Evolutionary conservation across 2,113 vertebrate genomes (phyloP).

Genomic region (Poecile atricapillus): DNA sequence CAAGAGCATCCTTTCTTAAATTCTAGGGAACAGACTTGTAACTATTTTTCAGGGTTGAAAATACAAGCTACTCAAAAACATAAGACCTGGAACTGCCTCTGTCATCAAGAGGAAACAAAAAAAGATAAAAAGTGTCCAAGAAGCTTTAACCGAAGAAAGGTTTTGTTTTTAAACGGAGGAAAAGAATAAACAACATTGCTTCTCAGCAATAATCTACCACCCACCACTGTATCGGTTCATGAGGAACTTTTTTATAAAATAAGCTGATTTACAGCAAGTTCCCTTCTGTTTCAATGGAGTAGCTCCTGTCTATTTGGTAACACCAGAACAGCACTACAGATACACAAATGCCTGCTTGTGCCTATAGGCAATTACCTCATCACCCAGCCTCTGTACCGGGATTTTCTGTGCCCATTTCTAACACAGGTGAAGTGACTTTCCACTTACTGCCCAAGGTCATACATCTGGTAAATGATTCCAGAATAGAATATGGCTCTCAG

Average conservation of each 20-base stretch:
- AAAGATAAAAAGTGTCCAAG: neutral
- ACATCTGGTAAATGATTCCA: neutral
- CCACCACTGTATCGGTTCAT: neutral
- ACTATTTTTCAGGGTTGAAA: neutral
- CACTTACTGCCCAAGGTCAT: neutral
- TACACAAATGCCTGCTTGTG: neutral
- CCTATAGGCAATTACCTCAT: neutral
- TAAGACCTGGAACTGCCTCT: neutral
- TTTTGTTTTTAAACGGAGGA: neutral
- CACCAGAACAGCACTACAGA: neutral
- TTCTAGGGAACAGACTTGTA: neutral
- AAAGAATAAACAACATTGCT: neutral
- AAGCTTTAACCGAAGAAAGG: neutral
- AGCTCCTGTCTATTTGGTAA: neutral
- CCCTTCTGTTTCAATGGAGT: neutral
- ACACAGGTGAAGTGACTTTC: neutral
- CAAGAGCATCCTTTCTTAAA: neutral
- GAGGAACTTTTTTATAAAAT: neutral
- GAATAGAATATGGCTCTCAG: neutral
- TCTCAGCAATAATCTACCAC: neutral
- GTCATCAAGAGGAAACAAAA: neutral
- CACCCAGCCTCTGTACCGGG: neutral
- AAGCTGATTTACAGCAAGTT: neutral
- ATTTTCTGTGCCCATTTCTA: neutral
- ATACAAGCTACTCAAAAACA: neutral